Evolutionary conservation across 2,113 vertebrate genomes (phyloP).

Genomic region (Ictidomys tridecemlineatus): DNA sequence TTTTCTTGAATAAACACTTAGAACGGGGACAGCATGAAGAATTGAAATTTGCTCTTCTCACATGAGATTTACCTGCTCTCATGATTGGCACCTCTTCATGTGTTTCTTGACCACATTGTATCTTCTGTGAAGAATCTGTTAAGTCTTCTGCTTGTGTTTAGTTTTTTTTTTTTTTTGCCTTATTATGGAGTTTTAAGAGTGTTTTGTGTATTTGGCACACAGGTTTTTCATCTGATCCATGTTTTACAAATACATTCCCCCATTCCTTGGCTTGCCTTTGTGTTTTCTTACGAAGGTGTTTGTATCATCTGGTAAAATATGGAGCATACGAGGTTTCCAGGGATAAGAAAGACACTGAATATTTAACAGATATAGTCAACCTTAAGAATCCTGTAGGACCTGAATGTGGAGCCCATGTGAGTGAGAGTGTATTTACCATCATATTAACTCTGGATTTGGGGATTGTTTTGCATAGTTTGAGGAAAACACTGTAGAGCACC

Average conservation of each 20-base stretch:
- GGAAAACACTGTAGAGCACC: neutral
- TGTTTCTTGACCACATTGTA: slow-evolving; percentile 3
- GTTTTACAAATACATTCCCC: neutral
- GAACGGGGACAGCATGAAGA: neutral
- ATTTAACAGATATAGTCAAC: neutral
- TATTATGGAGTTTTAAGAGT: slow-evolving; percentile 5
- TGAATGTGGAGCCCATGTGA: neutral
- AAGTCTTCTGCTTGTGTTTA: neutral
- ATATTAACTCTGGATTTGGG: neutral
- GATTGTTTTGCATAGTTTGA: neutral
- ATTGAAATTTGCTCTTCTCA: neutral
- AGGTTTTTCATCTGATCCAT: neutral
- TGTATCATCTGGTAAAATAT: neutral
- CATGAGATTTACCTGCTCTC: neutral
- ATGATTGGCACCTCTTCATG: neutral
- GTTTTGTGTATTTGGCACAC: neutral
- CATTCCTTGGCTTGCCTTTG: neutral
- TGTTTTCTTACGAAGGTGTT: neutral
- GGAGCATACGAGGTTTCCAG: neutral
- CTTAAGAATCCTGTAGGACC: neutral
- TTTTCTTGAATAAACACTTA: slow-evolving; percentile 1
- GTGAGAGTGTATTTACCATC: neutral
- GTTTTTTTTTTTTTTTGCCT: slow-evolving; percentile 38
- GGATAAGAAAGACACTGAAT: neutral
- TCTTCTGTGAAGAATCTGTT: neutral